Evolutionary conservation across 2,888 invertebrate species (phyloP), one percentile per base, ranked within the genome.

Genomic region (Pollenia angustigena): DNA sequence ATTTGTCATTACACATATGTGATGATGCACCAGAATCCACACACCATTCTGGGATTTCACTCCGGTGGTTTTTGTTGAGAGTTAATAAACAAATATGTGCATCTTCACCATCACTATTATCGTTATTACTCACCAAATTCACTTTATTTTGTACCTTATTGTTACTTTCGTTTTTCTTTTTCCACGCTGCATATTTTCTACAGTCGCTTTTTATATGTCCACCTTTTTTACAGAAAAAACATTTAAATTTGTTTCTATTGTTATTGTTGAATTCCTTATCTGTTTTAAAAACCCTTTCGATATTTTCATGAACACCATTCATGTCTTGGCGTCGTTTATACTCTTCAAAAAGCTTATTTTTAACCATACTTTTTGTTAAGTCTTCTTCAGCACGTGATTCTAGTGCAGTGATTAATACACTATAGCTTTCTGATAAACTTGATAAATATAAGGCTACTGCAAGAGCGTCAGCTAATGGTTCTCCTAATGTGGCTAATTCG

Each of bases 361-460:
- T 50, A 14, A 50, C 50, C 50, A 50, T 50, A 3, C 11, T 50
- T 50, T 50, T 50, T 12, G 50, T 12, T 14, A 50, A 50, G 14
- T 50, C 50, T 50, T 11, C 50, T 50, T 50, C 50, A 50, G 50
- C 50, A 14, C 50, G 50, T 50, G 50, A 50, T 50, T 50, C 50
- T 14, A 50, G 14, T 50, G 50, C 50, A 50, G 50, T 50, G 14
- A 50, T 50, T 14, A 50, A 50, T 12, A 50, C 50, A 50, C 50
- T 50, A 50, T 50, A 50, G 50, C 50, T 50, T 50, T 50, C 50
- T 12, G 50, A 50, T 14, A 50, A 50, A 50, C 50, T 50, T 50
- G 50, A 50, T 14, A 50, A 50, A 50, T 50, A 50, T 14, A 50
- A 50, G 4, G 50, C 50, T 50, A 50, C 50, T 50, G 50, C 50